Evolutionary conservation across 2,113 vertebrate species (phyloP), one percentile per base, ranked within the genome.

Genomic region (Rhinogobius similis): DNA sequence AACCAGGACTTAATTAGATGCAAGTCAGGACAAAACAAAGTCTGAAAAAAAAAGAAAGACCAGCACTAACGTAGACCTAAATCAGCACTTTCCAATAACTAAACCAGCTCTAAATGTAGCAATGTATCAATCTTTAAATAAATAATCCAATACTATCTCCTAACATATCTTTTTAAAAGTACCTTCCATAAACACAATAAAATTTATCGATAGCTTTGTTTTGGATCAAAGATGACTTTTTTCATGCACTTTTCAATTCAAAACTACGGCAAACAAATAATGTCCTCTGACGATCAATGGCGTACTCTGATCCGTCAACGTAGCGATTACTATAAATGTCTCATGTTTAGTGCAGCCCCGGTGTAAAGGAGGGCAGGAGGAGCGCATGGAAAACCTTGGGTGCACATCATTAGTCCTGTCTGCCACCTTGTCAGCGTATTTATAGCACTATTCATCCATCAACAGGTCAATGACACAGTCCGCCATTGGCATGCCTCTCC

Each of bases 391-490:
- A 55, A 91, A 89, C 89, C 91, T 91, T 92, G 79, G 88, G 84
- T 84, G 84, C 83, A 87, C 89, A 91, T 89, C 90, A 91, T 93
- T 93, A 90, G 86, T 91, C 83, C 88, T 88, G 82, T 87, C 83
- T 86, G 89, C 85, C 89, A 87, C 91, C 89, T 91, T 92, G 92
- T 91, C 89, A 90, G 84, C 55, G 85, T 92, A 92, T 93, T 92
- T 91, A 88, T 91, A 93, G 90, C 81, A 55, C 56, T 81, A 85
- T 85, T 91, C 91, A 91, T 93, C 87, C 90, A 91, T 93, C 92
- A 92, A 90, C 88, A 86, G 89, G 88, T 90, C 91, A 93, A 89
- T 91, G 90, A 89, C 92, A 92, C 81, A 88, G 79, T 86, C 87
- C 91, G 87, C 91, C 89, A 90, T 86, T 91, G 91, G 88, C 85